phyloP scores from a whole-genome alignment of 2,888 invertebrate species.

The Pharmacophagus antenor region DNA sequence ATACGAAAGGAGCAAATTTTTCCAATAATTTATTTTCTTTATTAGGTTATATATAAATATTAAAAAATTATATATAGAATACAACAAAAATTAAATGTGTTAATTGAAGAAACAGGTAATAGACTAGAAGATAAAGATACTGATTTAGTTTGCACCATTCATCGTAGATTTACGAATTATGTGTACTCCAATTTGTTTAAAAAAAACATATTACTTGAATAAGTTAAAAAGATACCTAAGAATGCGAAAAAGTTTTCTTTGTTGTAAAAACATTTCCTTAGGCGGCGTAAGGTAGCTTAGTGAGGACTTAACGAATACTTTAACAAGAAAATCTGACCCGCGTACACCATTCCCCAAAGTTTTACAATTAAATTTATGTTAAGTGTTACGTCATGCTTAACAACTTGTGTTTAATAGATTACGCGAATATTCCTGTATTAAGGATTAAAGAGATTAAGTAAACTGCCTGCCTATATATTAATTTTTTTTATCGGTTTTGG shows the following conservation, averaged over 20 bases:
- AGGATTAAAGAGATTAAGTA: not conserved
- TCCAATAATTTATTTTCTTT: no score
- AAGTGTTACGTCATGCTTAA: constrained; percentile 11
- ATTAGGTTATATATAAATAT: no score
- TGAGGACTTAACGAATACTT: constrained; percentile 14
- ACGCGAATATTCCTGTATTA: not conserved
- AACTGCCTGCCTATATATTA: not conserved
- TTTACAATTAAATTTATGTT: constrained; percentile 17
- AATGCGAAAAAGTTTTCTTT: constrained; percentile 8
- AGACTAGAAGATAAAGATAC: no score
- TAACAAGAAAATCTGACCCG: constrained; percentile 25
- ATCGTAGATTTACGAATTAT: no score
- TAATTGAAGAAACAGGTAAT: no score
- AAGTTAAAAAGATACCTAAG: no score
- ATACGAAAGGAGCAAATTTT: no score
- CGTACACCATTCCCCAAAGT: constrained; percentile 5
- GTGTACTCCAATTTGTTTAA: no score
- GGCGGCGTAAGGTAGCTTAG: constrained; percentile 5
- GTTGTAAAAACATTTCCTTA: not conserved
- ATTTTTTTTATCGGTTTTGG: no score
- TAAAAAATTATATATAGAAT: no score
- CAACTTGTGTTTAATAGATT: not conserved
- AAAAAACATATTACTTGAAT: not conserved
- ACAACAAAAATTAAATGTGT: no score
- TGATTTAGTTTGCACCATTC: no score